phyloP scores from a whole-genome alignment of 2,888 invertebrate species.

The Aquatica leii region DNA sequence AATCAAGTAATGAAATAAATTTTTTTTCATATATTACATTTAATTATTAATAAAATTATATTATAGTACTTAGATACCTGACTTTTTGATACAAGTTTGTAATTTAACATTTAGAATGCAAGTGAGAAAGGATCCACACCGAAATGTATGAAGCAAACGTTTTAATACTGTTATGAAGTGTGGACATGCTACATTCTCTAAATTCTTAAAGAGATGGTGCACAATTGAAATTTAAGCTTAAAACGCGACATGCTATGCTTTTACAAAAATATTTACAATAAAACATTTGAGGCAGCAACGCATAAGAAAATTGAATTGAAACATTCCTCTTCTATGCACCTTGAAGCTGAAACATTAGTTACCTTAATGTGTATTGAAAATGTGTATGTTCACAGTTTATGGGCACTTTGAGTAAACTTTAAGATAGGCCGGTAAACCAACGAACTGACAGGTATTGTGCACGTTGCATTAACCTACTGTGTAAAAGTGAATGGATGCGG shows the following conservation, averaged over 20 bases:
- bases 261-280: slow-evolving; percentile 15
- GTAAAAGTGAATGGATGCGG: slow-evolving; percentile 27
- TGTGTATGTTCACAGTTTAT: slow-evolving; percentile 32
- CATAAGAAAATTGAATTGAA: slow-evolving; percentile 7
- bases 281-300: slow-evolving; percentile 18
- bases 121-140: no score
- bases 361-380: slow-evolving; percentile 9
- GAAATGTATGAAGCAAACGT: slow-evolving; percentile 17
- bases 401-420: slow-evolving; percentile 30
- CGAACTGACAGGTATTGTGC: slow-evolving; percentile 27
- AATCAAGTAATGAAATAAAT: no score
- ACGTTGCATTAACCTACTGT: slow-evolving; percentile 29
- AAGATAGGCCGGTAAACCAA: slow-evolving; percentile 24
- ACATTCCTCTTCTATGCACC: neutral
- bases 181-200: slow-evolving; percentile 54
- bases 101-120: no score
- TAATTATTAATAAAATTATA: no score
- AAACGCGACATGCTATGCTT: neutral
- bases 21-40: no score
- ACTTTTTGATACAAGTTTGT: no score
- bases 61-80: no score
- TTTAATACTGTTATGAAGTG: slow-evolving; percentile 43
- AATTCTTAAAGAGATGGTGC: slow-evolving; percentile 53
- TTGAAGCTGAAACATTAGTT: slow-evolving; percentile 1
- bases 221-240: slow-evolving; percentile 39